A percentile compares a stretch with the other conserved stretches of the same genome.
Evolutionary conservation across 2,113 vertebrate species (phyloP).

Genomic region (Amphiprion percula): DNA sequence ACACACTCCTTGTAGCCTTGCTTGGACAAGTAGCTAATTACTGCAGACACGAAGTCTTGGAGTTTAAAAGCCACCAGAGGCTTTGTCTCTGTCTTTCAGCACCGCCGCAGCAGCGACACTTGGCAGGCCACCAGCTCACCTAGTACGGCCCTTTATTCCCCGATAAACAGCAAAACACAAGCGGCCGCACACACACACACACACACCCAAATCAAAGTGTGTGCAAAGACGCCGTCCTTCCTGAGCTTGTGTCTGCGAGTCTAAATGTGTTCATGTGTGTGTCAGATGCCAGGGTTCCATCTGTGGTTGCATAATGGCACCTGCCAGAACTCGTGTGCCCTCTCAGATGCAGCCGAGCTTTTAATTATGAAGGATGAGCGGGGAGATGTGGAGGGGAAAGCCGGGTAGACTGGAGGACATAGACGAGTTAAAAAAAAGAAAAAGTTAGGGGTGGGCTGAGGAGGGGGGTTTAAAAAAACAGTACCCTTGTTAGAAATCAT

Average conservation of each 20-base stretch:
- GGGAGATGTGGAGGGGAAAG: slow-evolving; percentile 47
- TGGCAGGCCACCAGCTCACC: slow-evolving; percentile 69
- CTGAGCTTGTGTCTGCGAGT: background rate
- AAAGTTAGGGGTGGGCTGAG: slow-evolving; percentile 1
- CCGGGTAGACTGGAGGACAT: slow-evolving; percentile 23
- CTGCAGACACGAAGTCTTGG: slow-evolving; percentile 63
- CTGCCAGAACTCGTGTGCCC: slow-evolving; percentile 62
- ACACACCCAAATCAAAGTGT: background rate
- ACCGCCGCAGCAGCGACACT: slow-evolving; percentile 40
- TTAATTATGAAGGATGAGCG: slow-evolving; percentile 75
- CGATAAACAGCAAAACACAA: slow-evolving; percentile 48
- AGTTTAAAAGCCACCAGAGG: slow-evolving; percentile 71
- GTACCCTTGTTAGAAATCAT: slow-evolving; percentile 42
- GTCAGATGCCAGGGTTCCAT: slow-evolving; percentile 38
- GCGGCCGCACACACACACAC: background rate
- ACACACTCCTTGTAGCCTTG: slow-evolving; percentile 58
- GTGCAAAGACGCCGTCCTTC: slow-evolving; percentile 28
- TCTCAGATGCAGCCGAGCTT: slow-evolving; percentile 63
- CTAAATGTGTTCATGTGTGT: background rate
- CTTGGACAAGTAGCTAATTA: slow-evolving; percentile 76
- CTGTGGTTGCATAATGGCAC: slow-evolving; percentile 62
- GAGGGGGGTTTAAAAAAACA: background rate
- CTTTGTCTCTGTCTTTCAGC: slow-evolving; percentile 54
- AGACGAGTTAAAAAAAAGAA: background rate
- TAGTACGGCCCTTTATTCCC: slow-evolving; percentile 53